phyloP scores from a whole-genome alignment of 2,113 vertebrate species.

The Isichthys henryi region DNA sequence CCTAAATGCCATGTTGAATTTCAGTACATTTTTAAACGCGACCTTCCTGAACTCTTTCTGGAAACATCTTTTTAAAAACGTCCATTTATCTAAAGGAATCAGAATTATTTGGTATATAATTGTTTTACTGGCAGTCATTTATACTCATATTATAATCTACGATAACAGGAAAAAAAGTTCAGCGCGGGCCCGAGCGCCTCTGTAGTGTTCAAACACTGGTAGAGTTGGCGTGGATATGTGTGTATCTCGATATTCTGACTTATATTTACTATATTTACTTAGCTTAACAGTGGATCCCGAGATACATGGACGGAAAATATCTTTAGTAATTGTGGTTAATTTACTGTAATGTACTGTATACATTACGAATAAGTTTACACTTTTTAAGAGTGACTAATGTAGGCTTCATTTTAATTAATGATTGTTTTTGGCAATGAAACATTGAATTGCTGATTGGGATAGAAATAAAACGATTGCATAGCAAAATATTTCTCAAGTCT shows the following conservation, averaged over 20 bases:
- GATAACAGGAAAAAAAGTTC: neutral
- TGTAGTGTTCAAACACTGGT: neutral
- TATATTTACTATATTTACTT: neutral
- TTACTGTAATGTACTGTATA: neutral
- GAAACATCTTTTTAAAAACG: neutral
- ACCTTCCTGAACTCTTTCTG: neutral
- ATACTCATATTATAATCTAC: neutral
- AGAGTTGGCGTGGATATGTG: neutral
- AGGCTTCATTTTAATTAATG: neutral
- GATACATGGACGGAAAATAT: neutral
- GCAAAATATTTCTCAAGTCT: slow-evolving; percentile 1
- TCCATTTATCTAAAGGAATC: neutral
- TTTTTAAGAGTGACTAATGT: slow-evolving; percentile 8
- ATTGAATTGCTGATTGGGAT: slow-evolving; percentile 1
- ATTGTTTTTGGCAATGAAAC: slow-evolving; percentile 2
- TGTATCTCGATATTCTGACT: neutral
- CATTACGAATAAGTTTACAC: slow-evolving; percentile 1
- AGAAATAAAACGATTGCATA: slow-evolving; percentile 4
- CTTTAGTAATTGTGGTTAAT: slow-evolving; percentile 9
- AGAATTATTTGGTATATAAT: neutral
- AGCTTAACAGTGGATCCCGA: neutral
- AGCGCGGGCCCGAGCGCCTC: neutral
- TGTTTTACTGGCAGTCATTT: neutral
- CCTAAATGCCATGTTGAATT: neutral
- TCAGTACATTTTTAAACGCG: neutral